A percentile compares a stretch with the other conserved stretches of the same genome.
Evolutionary conservation across 2,888 invertebrate species (phyloP).

Genomic region (Clusia tigrina): DNA sequence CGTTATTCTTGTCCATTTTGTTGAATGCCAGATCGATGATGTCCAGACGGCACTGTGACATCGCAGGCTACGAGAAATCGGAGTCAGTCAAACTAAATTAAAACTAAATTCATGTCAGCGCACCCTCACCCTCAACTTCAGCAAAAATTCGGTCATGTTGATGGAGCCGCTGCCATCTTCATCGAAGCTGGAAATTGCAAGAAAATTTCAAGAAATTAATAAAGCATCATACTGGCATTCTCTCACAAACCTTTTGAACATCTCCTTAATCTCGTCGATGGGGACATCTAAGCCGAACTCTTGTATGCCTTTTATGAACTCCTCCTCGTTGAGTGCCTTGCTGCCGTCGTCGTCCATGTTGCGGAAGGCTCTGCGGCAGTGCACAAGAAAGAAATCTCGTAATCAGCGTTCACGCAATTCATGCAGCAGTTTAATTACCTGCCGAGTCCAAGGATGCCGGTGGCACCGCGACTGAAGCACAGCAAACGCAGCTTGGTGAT

Average conservation of each 20-base stretch:
- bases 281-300: slow-evolving; percentile 80
- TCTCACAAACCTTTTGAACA: slow-evolving; percentile 55
- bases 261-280: slow-evolving; percentile 65
- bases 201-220: neutral
- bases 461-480: slow-evolving; percentile 86
- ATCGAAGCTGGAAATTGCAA: slow-evolving; percentile 72
- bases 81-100: neutral
- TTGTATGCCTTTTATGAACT: slow-evolving; percentile 81
- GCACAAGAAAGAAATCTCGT: neutral
- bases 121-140: slow-evolving; percentile 77
- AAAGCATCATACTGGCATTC: neutral
- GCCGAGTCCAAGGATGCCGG: slow-evolving; percentile 87
- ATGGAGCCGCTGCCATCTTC: slow-evolving; percentile 84
- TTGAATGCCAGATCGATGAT: slow-evolving; percentile 84
- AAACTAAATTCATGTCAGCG: neutral
- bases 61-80: slow-evolving; percentile 75
- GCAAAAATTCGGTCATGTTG: slow-evolving; percentile 88
- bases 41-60: slow-evolving; percentile 77
- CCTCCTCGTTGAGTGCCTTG: slow-evolving; percentile 80
- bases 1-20: slow-evolving; percentile 86
- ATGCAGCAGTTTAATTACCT: slow-evolving; percentile 67
- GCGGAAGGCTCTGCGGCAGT: slow-evolving; percentile 75
- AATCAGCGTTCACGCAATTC: neutral
- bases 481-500: slow-evolving; percentile 83
- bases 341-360: slow-evolving; percentile 94